These are phyloP conservation scores for Halichoerus grypus DNA, from an alignment of 2,113 vertebrate genomes.

Conservation along the genomic window DNA sequence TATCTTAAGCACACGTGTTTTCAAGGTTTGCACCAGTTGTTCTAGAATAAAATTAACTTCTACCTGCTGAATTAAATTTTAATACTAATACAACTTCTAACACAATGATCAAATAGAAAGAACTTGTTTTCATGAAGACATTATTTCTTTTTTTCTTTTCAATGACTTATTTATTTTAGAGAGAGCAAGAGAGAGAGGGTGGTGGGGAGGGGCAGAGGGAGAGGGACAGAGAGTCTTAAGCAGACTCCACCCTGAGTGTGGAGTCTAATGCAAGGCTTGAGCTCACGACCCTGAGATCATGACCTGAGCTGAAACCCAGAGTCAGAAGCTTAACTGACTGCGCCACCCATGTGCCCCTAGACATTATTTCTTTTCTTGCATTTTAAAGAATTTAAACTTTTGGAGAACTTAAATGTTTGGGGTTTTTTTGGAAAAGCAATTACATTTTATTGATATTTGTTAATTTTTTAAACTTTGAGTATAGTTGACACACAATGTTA, in stretches of 20 bases:
- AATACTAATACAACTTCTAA: conserved; percentile 1
- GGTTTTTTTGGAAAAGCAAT: background rate
- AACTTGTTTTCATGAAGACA: background rate
- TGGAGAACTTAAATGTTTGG: background rate
- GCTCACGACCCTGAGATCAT: background rate
- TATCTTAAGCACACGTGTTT: background rate
- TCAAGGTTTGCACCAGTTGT: background rate
- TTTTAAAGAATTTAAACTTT: background rate
- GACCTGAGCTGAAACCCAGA: background rate
- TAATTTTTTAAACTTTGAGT: background rate
- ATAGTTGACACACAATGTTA: background rate
- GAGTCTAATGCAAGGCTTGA: background rate
- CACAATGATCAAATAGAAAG: background rate
- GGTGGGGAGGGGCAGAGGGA: background rate
- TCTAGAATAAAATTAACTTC: conserved; percentile 29
- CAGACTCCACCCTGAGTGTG: background rate
- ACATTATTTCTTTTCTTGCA: background rate
- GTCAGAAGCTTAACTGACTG: background rate
- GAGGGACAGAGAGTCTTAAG: background rate
- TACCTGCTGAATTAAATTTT: conserved; percentile 35
- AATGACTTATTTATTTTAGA: background rate
- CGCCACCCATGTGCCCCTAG: background rate
- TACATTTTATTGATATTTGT: background rate
- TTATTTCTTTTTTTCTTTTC: background rate
- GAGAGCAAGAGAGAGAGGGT: background rate